Base-by-base conservation (phyloP, 2,797 vertebrate species). In the Tragelaphus oryx region DNA sequence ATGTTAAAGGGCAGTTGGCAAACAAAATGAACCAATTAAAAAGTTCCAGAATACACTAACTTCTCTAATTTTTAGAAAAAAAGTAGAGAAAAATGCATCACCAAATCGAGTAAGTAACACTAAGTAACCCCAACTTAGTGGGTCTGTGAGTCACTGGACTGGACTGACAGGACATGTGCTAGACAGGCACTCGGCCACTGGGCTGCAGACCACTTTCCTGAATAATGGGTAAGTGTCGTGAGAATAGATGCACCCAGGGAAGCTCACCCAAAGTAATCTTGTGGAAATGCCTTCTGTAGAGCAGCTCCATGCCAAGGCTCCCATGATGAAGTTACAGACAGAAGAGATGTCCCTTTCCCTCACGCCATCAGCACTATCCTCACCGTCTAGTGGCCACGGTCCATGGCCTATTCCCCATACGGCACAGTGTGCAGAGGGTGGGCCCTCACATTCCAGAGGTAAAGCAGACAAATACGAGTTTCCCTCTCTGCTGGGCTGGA, bases 201-300 rank as follows among this genome's bases (percentile, higher is more conserved):
- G 11, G 54, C 74, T 93, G 5, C 54, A 74, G 84, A 88, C 93
- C 93, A 55, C 93, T 48, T 81, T 57, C 88, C 48, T 44, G 57
- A 68, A 82, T 86, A 82, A 78, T 18, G 54, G 87, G 8, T 91
- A 92, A 86, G 54, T 87, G 28, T 71, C 22, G 0, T 2, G 87
- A 93, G 44, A 81, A 94, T 11, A 89, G 94, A 60, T 0, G 0
- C 5, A 44, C 26, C 41, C 0, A 0, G 3, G 59, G 13, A 41
- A 91, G 91, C 76, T 74, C 82, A 79, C 28, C 55, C 8, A 46
- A 78, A 81, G 46, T 28, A 81, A 91, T 79, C 74, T 11, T 74
- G 33, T n/a, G 8, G 83, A 90, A 93, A 94, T 37, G 78, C 55
- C 86, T 93, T 82, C 89, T 62, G 22, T 90, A 85, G 50, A 91